phyloP scores from a whole-genome alignment of 2,113 vertebrate genomes.

The Tautogolabrus adspersus region DNA sequence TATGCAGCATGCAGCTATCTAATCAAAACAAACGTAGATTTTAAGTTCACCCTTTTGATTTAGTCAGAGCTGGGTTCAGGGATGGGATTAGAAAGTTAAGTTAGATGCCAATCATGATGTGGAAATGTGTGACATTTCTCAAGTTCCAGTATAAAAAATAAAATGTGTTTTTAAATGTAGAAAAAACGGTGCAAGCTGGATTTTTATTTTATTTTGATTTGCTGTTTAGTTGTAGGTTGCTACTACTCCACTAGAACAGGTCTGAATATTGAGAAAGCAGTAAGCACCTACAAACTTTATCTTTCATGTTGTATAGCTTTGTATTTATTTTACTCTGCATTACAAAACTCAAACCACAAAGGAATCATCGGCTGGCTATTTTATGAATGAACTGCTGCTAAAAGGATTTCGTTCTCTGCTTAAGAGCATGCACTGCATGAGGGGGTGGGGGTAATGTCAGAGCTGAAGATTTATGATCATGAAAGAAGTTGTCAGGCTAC shows the following conservation, averaged over 20 bases:
- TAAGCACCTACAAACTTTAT: slow-evolving; percentile 22
- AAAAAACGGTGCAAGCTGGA: no score
- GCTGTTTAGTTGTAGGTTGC: no score
- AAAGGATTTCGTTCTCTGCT: background rate
- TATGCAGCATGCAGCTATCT: background rate
- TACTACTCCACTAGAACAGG: no score
- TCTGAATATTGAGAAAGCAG: slow-evolving; percentile 36
- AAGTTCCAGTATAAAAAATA: no score
- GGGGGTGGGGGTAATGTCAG: no score
- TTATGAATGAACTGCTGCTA: background rate
- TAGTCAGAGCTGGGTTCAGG: background rate
- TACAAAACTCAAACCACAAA: no score
- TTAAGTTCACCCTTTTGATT: background rate
- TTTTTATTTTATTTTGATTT: no score
- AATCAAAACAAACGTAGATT: background rate
- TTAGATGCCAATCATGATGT: no score
- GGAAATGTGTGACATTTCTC: background rate
- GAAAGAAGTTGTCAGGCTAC: background rate
- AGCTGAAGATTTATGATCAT: background rate
- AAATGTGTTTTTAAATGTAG: background rate
- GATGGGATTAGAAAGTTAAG: background rate
- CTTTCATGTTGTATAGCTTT: background rate
- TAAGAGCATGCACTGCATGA: background rate
- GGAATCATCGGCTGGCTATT: no score
- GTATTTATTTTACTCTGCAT: no score